phyloP scores from a whole-genome alignment of 2,888 invertebrate genomes.

The Megastigmus dorsalis region DNA sequence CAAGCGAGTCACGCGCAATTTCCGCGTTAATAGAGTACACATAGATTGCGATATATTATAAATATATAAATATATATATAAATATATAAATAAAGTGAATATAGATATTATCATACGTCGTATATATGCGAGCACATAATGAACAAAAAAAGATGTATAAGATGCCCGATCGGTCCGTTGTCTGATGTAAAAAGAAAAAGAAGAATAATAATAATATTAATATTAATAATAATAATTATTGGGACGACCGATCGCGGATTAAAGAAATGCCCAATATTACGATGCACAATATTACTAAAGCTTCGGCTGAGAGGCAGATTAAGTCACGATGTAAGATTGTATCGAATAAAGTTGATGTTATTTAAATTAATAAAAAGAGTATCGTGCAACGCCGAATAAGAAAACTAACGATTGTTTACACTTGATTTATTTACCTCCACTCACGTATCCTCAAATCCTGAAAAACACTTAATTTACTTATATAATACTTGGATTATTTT shows the following conservation, averaged over 20 bases:
- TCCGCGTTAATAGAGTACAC: conserved; percentile 41
- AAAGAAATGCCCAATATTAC: conserved; percentile 52
- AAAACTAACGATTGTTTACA: conserved; percentile 14
- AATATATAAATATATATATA: conserved; percentile 43
- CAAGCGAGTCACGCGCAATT: conserved; percentile 51
- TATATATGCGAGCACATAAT: conserved; percentile 41
- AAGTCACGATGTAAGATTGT: conserved; percentile 65
- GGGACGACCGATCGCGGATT: conserved; percentile 14
- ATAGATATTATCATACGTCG: conserved; percentile 46
- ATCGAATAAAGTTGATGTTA: conserved; percentile 72
- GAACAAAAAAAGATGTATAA: neutral
- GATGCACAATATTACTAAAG: conserved; percentile 66
- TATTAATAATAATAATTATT: no score
- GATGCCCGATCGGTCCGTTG: neutral
- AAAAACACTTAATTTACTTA: neutral
- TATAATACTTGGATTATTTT: no score
- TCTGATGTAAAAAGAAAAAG: conserved; percentile 6
- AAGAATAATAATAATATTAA: no score
- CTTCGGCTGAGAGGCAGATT: conserved; percentile 51
- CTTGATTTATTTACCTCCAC: neutral
- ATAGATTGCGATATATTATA: conserved; percentile 46
- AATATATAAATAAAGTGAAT: conserved; percentile 37
- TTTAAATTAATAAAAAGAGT: conserved; percentile 62
- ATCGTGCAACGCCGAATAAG: conserved; percentile 47
- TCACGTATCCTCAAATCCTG: no score